Evolutionary conservation across 2,888 invertebrate species (phyloP), one percentile per base, ranked within the genome.

Genomic region (Rhingia campestris): DNA sequence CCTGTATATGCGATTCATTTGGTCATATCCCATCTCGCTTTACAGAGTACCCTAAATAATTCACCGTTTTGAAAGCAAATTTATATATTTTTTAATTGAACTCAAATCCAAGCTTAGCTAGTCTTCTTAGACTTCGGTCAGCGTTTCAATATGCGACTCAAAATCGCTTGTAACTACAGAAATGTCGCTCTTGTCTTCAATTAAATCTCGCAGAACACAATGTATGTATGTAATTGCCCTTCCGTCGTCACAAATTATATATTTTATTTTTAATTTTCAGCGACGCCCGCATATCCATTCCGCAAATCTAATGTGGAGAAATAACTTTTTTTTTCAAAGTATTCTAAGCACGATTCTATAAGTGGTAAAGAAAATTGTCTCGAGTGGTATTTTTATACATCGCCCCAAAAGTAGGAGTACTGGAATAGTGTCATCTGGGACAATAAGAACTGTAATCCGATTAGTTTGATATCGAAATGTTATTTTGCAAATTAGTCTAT

Each of bases 151-250:
- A 79, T 86, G 86, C 45, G 84, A 72, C 10, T 77, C 75, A 43
- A 86, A 56, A 73, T 81, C 69, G n/a, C 70, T 64, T 6, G 81
- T 85, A 14, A 81, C 86, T 9, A 87, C 80, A 41, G 87, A 45
- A 9, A 88, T 82, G 70, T 88, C 87, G 56, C 88, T 88, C 67
- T 53, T 79, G 73, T 4, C 76, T 30, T 63, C 43, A 43, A 87
- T 64, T 12, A 82, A 74, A 33, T 85, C 70, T 33, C 45, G 9
- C 51, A 87, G 85, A 47, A 86, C 82, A n/a, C 74, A 45, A 49
- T 75, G 61, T 39, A 87, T 86, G 43, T 77, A 49, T n/a, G n/a
- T n/a, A n/a, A n/a, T n/a, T n/a, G n/a, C n/a, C n/a, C n/a, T n/a
- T n/a, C n/a, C n/a, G n/a, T n/a, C n/a, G n/a, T n/a, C n/a, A n/a